Evolutionary conservation across 2,113 vertebrate species (phyloP).

Genomic region (Stegastes partitus): DNA sequence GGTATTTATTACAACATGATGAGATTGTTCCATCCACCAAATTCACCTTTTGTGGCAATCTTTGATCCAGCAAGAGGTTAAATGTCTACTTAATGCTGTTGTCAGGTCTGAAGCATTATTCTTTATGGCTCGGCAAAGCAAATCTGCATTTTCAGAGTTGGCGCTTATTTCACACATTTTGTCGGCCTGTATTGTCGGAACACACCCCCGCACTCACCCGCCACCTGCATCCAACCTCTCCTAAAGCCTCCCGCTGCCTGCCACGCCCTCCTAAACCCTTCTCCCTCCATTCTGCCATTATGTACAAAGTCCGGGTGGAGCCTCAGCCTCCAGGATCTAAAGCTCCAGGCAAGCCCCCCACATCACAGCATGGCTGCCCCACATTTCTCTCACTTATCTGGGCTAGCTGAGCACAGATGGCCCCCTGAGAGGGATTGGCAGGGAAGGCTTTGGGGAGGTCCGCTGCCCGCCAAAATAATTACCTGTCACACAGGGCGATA

Average conservation of each 20-base stretch:
- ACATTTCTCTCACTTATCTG: slow-evolving; percentile 75
- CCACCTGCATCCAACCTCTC: slow-evolving; percentile 40
- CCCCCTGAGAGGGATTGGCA: slow-evolving; percentile 62
- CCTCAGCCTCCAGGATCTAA: slow-evolving; percentile 29
- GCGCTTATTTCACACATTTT: slow-evolving; percentile 8
- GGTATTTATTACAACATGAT: not conserved
- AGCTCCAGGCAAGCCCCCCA: slow-evolving; percentile 46
- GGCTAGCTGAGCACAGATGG: slow-evolving; percentile 66
- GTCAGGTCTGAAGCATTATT: not conserved
- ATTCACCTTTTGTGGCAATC: no score
- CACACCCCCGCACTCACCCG: not conserved
- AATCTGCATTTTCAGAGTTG: slow-evolving; percentile 23
- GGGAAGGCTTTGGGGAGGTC: slow-evolving; percentile 52
- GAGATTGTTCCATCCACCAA: not conserved
- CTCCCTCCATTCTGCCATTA: slow-evolving; percentile 29
- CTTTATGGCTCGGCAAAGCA: not conserved
- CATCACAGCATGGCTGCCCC: slow-evolving; percentile 63
- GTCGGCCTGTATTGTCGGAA: not conserved
- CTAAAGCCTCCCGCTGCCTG: slow-evolving; percentile 11
- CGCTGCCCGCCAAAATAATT: slow-evolving; percentile 77
- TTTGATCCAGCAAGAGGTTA: no score
- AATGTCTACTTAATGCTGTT: no score
- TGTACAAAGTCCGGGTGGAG: slow-evolving; percentile 42
- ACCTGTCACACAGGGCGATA: slow-evolving; percentile 75
- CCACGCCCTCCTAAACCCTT: slow-evolving; percentile 38